Base-by-base conservation (phyloP, 2,888 invertebrate species). In the Apotomis turbidana region DNA sequence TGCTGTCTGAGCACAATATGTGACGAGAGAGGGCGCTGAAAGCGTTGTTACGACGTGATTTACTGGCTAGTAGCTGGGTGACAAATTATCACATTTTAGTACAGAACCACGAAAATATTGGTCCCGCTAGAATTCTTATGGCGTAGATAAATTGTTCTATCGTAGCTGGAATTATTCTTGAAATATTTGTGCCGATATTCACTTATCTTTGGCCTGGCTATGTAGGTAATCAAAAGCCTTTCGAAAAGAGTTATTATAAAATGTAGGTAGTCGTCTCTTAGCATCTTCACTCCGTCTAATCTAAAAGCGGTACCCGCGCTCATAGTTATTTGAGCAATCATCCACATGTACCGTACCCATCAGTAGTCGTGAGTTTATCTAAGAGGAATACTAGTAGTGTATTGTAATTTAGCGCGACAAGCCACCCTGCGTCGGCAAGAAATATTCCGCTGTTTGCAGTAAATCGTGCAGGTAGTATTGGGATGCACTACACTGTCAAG, bases 391-490 rank as follows among this genome's bases (percentile, higher is more conserved):
- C 55, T 46, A 58, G 51, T 67, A 49, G 67, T 12, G 59, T 59
- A 59, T 66, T 68, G 59, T 51, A 59, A 68, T 68, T 68, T 68
- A 68, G 67, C 13, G 36, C 67, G 67, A 59, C 67, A 59, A 68
- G 67, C 58, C 49, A 8, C 0, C 41, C 41, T n/a, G 27, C 46
- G 46, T 57, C 36, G 58, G 67, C 13, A 58, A 58, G 67, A 49
- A 68, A 58, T 59, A 68, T 59, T 46, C 36, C 5, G 27, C 49
- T 9, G 6, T 27, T 15, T 44, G 46, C 38, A 15, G 67, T 59
- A 68, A 68, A 59, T 59, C 44, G 9, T 60, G 38, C 51, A 59
- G 67, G 57, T 59, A 58, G 49, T 38, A 36, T 13, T 44, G 49
- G 51, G 38, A 59, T 68, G 58, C 67, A 68, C 36, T 13, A 46